Evolutionary conservation across 2,797 vertebrate species (phyloP).

Genomic region (Fundulus diaphanus): DNA sequence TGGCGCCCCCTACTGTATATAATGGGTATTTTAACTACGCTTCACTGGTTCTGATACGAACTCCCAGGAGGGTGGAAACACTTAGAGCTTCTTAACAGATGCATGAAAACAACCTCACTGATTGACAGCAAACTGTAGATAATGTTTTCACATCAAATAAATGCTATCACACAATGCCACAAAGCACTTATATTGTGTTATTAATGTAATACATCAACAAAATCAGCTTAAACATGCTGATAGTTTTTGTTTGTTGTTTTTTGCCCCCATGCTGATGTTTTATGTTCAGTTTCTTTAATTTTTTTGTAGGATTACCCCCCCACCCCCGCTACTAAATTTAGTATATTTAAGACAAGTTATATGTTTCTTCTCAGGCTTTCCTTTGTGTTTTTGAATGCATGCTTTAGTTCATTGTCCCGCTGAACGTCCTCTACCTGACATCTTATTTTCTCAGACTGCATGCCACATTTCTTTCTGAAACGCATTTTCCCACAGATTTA

Average conservation of each 20-base stretch:
- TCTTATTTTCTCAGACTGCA: background rate
- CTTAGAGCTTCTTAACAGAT: no score
- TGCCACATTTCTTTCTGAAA: background rate
- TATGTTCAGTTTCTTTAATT: background rate
- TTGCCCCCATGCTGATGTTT: background rate
- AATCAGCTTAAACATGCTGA: no score
- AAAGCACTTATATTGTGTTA: background rate
- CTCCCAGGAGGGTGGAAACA: background rate
- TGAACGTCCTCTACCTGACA: background rate
- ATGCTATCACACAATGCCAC: background rate
- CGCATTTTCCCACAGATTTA: background rate
- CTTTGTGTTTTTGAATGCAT: background rate
- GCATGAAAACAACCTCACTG: background rate
- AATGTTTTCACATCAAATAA: background rate
- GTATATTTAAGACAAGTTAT: background rate
- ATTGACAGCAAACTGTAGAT: background rate
- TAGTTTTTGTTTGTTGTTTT: no score
- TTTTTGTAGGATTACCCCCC: background rate
- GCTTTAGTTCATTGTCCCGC: background rate
- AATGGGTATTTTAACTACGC: background rate
- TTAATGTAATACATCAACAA: background rate
- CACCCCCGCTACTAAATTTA: background rate
- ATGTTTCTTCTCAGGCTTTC: background rate
- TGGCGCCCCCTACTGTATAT: constrained; percentile 64
- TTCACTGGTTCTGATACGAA: background rate